Base-by-base conservation (phyloP, 2,888 invertebrate genomes). In the Orthosia cruda region DNA sequence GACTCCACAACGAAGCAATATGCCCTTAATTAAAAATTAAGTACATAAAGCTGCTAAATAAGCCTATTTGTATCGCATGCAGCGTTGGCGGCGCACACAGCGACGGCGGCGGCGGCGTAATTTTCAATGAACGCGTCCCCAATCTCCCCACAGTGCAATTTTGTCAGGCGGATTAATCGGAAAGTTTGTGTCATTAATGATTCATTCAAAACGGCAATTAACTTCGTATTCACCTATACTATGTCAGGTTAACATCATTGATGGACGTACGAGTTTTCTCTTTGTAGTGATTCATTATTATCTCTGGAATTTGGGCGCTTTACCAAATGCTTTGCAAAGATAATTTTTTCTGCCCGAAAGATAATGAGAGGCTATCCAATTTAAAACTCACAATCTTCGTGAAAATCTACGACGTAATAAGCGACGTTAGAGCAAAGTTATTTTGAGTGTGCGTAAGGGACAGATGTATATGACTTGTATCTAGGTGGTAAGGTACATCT, bases 121-220 rank as follows among this genome's bases (percentile, higher is more conserved):
- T 78, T 78, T 77, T 76, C 67, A 78, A 63, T 78, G 40, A 64
- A 55, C 54, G 59, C 74, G 23, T 52, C 45, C 20, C 15, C 49
- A 77, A 18, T 18, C 3, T 12, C 15, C 63, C n/a, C 20, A n/a
- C 57, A 20, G 55, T 18, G 40, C 77, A 67, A 82, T 82, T 82
- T 77, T 67, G 65, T 81, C 55, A 7, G n/a, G 13, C 68, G 7
- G 57, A 77, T 82, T 67, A 65, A 82, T 58, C 62, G 62, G 58
- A 55, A 26, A 80, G 45, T 32, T 74, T 40, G 78, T 52, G 55
- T 52, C 55, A 77, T 81, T 57, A 62, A 62, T 20, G 61, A 66
- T 66, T 62, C 61, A 82, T 78, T 52, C 52, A 49, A 82, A 58
- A 11, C 62, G 57, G 57, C 58, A 50, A 82, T 76, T 76, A 23